Conservation (phyloP, 2,797 vertebrate genomes). For the Sphaeramia orbicularis region DNA sequence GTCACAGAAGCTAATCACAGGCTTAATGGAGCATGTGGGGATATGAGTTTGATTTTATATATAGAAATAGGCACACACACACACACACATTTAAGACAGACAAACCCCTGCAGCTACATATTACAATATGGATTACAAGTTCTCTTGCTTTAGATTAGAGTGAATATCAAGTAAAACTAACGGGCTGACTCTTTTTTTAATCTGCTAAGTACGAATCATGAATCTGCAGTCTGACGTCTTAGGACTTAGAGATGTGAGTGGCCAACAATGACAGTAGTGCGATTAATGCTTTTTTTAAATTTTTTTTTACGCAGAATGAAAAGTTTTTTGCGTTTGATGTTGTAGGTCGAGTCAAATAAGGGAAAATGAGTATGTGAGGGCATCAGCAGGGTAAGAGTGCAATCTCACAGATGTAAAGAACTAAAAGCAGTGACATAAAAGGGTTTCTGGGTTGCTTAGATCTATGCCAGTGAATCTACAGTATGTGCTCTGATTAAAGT, state of each 20-base stretch:
- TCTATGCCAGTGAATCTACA: constrained; percentile 4
- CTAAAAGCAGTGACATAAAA: constrained; percentile 38
- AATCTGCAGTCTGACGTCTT: constrained; percentile 19
- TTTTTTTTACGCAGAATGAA: not conserved
- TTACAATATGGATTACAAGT: constrained; percentile 61
- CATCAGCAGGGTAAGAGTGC: not conserved
- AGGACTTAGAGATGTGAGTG: constrained; percentile 32
- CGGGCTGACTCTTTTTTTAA: constrained; percentile 36
- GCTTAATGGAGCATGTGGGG: constrained; percentile 45
- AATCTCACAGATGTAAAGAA: constrained; percentile 25
- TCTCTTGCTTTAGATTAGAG: constrained; percentile 30
- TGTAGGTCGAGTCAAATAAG: not conserved
- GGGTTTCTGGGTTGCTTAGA: constrained; percentile 17
- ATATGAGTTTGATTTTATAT: constrained; percentile 51
- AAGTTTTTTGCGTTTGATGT: constrained; percentile 23
- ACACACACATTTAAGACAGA: no score
- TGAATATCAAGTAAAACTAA: constrained; percentile 22
- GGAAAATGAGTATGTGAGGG: not conserved
- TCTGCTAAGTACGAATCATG: constrained; percentile 32
- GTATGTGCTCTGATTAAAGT: constrained; percentile 38
- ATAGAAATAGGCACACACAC: constrained; percentile 19
- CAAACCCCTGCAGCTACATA: not conserved
- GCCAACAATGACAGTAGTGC: constrained; percentile 8
- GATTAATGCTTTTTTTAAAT: constrained; percentile 3
- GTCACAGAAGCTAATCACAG: constrained; percentile 47